phyloP scores from a whole-genome alignment of 2,888 invertebrate species.

The Mythimna impura region DNA sequence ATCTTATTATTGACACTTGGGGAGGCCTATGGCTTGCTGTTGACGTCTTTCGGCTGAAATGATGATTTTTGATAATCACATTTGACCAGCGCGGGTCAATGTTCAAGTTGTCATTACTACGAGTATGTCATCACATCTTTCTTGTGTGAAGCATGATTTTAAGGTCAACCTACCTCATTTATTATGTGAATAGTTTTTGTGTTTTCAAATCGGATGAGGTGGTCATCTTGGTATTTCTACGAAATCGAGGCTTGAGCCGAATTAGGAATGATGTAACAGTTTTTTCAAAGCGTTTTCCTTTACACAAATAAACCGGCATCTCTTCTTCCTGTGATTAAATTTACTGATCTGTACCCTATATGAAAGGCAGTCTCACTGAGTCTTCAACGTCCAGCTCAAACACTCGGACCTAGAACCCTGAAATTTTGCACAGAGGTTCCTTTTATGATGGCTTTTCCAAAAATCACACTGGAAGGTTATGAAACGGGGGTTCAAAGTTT shows the following conservation, averaged over 20 bases:
- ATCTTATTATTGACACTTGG: background rate
- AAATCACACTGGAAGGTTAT: too few species aligned
- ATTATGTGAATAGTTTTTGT: slow-evolving; percentile 1
- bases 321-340: background rate
- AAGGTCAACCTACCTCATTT: background rate
- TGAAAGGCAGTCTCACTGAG: too few species aligned
- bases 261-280: slow-evolving; percentile 5
- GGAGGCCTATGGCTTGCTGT: too few species aligned
- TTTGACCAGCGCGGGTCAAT: background rate
- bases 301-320: too few species aligned
- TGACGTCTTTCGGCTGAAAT: too few species aligned
- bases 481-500: too few species aligned
- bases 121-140: background rate
- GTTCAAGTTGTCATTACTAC: background rate
- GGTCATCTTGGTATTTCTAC: slow-evolving; percentile 2
- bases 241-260: background rate
- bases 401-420: too few species aligned
- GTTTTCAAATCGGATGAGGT: background rate
- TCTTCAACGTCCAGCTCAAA: too few species aligned
- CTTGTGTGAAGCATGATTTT: background rate
- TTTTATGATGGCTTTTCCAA: too few species aligned
- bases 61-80: background rate
- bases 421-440: too few species aligned
- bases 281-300: background rate
- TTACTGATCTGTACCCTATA: background rate